These are phyloP conservation scores for Caradrina clavipalpis DNA, from an alignment of 2,888 invertebrate genomes.

Conservation along the genomic window DNA sequence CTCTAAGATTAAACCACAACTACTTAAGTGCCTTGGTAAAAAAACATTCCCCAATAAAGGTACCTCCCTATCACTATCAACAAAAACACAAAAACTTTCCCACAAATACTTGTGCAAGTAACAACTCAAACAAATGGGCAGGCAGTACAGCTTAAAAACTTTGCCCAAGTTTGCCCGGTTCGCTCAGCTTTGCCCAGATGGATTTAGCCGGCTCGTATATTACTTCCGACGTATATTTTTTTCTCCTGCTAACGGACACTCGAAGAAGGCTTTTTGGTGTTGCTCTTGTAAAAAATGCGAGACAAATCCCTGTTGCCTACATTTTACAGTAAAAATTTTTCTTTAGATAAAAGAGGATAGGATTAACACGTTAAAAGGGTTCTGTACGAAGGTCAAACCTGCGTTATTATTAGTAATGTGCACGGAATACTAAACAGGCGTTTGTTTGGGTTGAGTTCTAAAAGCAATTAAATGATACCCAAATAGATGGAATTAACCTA, in stretches of 20 bases:
- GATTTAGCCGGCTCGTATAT: slow-evolving; percentile 52
- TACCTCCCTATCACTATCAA: slow-evolving; percentile 1
- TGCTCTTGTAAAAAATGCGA: not conserved
- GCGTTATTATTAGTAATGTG: slow-evolving; percentile 8
- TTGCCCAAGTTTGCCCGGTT: slow-evolving; percentile 31
- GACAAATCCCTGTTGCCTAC: slow-evolving; percentile 5
- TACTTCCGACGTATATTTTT: slow-evolving; percentile 44
- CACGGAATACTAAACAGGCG: slow-evolving; percentile 9
- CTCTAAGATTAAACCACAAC: too few relatives aligned
- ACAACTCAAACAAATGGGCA: slow-evolving; percentile 44
- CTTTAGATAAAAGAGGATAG: not conserved
- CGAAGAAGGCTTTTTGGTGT: slow-evolving; percentile 8
- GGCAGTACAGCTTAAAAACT: slow-evolving; percentile 57
- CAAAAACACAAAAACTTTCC: slow-evolving; percentile 18
- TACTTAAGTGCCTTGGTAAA: too few relatives aligned
- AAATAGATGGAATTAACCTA: slow-evolving; percentile 3
- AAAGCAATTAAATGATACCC: slow-evolving; percentile 20
- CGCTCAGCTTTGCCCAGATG: slow-evolving; percentile 33
- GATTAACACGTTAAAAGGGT: not conserved
- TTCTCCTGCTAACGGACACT: slow-evolving; percentile 26
- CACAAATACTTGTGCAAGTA: slow-evolving; percentile 45
- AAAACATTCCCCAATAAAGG: not conserved
- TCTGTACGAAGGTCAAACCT: not conserved
- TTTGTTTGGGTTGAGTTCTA: slow-evolving; percentile 10
- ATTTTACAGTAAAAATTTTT: slow-evolving; percentile 6